These are phyloP conservation scores for Drosophila colorata DNA, from an alignment of 2,888 invertebrate species.

Conservation along the genomic window DNA sequence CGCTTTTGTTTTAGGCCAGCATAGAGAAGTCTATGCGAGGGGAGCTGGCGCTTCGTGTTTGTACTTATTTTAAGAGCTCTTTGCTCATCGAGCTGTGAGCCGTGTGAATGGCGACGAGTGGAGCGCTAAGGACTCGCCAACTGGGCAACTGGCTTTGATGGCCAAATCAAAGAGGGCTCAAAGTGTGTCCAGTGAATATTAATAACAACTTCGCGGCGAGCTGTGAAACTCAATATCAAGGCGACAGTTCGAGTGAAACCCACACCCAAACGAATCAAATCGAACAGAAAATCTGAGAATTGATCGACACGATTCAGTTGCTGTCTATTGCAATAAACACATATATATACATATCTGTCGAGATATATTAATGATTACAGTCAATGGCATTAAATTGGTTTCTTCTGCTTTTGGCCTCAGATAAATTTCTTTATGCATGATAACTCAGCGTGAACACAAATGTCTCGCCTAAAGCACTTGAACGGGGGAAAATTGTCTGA, in stretches of 20 bases:
- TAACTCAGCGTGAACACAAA: conserved; percentile 70
- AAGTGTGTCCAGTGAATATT: conserved; percentile 19
- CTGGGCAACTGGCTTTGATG: conserved; percentile 43
- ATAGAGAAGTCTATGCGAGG: neutral
- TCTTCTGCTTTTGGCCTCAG: conserved; percentile 51
- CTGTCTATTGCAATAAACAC: conserved; percentile 7
- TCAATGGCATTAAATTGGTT: conserved; percentile 73
- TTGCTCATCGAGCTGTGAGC: conserved; percentile 65
- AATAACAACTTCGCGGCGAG: conserved; percentile 8
- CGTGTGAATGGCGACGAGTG: conserved; percentile 52
- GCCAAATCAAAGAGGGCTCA: neutral
- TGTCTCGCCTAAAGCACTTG: conserved; percentile 29
- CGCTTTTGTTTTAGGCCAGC: conserved; percentile 32
- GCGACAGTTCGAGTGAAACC: conserved; percentile 41
- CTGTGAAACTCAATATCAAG: neutral
- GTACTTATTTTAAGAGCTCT: conserved; percentile 60
- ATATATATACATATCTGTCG: conserved; percentile 23
- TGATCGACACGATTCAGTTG: conserved; percentile 52
- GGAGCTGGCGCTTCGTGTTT: conserved; percentile 18
- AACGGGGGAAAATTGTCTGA: conserved; percentile 40
- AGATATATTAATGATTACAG: conserved; percentile 82
- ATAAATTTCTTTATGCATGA: conserved; percentile 64
- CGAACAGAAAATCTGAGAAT: conserved; percentile 29
- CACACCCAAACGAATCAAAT: conserved; percentile 34
- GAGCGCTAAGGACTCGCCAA: conserved; percentile 55